These are phyloP conservation scores for Drosophila longiperda DNA, from an alignment of 2,888 invertebrate species.

Conservation along the genomic window DNA sequence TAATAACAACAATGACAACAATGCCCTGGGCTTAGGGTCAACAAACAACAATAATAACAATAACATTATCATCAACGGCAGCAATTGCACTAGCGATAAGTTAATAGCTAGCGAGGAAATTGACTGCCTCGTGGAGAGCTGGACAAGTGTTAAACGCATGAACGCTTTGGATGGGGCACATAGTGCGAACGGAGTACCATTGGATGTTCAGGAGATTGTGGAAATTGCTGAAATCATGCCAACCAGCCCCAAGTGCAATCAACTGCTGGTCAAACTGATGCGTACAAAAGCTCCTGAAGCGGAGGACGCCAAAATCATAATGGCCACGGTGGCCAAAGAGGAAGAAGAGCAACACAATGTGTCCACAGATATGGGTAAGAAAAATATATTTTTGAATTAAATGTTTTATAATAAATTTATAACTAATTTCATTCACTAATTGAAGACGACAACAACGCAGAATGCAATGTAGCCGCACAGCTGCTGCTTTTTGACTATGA, in stretches of 20 bases:
- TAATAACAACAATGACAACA: constrained; percentile 51
- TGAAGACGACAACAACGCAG: constrained; percentile 64
- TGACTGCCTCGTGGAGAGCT: constrained; percentile 80
- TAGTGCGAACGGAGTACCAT: constrained; percentile 39
- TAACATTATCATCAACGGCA: constrained; percentile 56
- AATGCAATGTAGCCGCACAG: constrained; percentile 79
- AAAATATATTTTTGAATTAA: neutral
- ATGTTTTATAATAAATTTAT: neutral
- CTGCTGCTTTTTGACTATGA: constrained; percentile 79
- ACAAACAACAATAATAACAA: constrained; percentile 57
- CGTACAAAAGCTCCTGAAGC: constrained; percentile 71
- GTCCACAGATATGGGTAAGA: constrained; percentile 60
- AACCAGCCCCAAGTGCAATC: constrained; percentile 88
- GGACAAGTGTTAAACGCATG: constrained; percentile 81
- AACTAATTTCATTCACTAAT: neutral
- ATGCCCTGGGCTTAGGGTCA: constrained; percentile 38
- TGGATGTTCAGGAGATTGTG: constrained; percentile 65
- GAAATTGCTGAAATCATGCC: constrained; percentile 87
- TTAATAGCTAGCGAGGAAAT: constrained; percentile 77
- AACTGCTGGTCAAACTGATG: constrained; percentile 87
- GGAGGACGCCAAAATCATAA: constrained; percentile 74
- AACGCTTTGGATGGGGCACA: constrained; percentile 68
- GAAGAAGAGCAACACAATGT: constrained; percentile 62
- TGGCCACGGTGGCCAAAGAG: constrained; percentile 77
- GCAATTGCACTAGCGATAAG: constrained; percentile 64